These are phyloP conservation scores for Eulithis testata DNA, from an alignment of 2,888 invertebrate species.

Conservation along the genomic window DNA sequence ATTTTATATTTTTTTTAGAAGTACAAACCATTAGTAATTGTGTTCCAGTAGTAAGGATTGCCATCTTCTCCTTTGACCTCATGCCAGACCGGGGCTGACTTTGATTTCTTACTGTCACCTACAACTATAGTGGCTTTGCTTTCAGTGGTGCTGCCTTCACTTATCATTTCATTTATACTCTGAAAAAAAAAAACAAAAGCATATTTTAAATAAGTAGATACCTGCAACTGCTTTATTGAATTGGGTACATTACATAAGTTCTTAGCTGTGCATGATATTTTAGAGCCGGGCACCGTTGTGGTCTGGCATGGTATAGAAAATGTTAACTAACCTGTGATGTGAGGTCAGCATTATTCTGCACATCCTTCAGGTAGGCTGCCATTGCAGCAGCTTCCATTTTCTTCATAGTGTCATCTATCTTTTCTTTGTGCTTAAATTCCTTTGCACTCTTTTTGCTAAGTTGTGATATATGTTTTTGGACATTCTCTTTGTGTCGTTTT, in stretches of 20 bases:
- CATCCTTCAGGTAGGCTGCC: conserved; percentile 94
- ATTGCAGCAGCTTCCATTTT: conserved; percentile 96
- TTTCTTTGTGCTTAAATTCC: conserved; percentile 90
- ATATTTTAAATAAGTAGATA: not conserved
- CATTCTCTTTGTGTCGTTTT: conserved; percentile 95
- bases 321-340: conserved; percentile 75
- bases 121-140: conserved; percentile 49
- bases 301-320: no score
- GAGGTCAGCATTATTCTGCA: conserved; percentile 87
- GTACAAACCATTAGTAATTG: conserved; percentile 88
- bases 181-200: conserved; percentile 36
- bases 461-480: conserved; percentile 92
- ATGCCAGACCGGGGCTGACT: conserved; percentile 86
- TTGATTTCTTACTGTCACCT: conserved; percentile 43
- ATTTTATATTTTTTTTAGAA: not conserved
- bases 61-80: conserved; percentile 92
- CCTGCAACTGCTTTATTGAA: no score
- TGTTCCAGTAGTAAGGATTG: conserved; percentile 94
- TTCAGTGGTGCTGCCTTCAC: conserved; percentile 52
- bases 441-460: conserved; percentile 93
- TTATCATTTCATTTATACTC: conserved; percentile 74
- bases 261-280: no score
- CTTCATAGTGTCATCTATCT: conserved; percentile 91
- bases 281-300: no score
- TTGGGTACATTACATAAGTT: no score